A percentile compares a stretch with the other conserved stretches of the same genome.
phyloP scores from a whole-genome alignment of 2,888 invertebrate genomes.

The Epinotia bilunana region DNA sequence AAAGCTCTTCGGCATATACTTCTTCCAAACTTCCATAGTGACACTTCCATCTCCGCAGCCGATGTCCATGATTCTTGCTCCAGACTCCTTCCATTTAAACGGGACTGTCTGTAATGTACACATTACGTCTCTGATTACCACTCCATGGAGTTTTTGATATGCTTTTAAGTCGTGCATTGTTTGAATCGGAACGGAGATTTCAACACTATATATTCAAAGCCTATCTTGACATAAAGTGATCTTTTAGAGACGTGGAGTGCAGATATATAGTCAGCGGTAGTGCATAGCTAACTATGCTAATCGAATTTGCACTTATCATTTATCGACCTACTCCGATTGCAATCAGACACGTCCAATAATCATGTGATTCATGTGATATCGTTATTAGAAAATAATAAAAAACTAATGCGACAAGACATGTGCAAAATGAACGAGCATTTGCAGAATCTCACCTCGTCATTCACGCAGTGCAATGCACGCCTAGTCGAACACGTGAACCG shows the following conservation, averaged over 20 bases:
- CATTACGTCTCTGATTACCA: conserved; percentile 22
- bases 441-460: too few relatives aligned
- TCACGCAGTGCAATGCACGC: too few relatives aligned
- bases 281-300: background rate
- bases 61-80: conserved; percentile 17
- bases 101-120: background rate
- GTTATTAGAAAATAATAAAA: too few relatives aligned
- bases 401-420: too few relatives aligned
- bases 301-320: conserved; percentile 15
- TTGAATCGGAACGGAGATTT: background rate
- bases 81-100: conserved; percentile 22
- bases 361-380: too few relatives aligned
- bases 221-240: background rate
- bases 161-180: conserved; percentile 22
- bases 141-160: conserved; percentile 25
- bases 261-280: background rate
- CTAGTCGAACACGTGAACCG: too few relatives aligned
- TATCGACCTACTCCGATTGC: conserved; percentile 2
- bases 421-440: too few relatives aligned
- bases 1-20: conserved; percentile 17
- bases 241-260: background rate
- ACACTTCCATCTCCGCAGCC: conserved; percentile 30
- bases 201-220: background rate
- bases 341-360: background rate
- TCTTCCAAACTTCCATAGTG: conserved; percentile 15